phyloP scores from a whole-genome alignment of 2,113 vertebrate species.

The Ramphastos sulfuratus region DNA sequence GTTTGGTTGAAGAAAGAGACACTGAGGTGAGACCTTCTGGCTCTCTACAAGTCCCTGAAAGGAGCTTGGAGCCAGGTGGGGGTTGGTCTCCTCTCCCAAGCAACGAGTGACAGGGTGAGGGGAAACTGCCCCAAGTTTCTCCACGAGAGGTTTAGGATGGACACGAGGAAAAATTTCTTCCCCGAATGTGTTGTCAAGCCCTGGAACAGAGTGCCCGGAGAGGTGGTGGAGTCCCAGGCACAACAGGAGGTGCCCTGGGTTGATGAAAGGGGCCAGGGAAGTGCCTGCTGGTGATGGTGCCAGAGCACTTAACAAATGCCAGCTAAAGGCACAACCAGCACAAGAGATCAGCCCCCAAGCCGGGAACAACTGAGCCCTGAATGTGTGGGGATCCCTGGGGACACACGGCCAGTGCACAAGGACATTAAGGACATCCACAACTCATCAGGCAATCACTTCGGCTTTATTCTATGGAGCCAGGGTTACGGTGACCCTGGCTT shows the following conservation, averaged over 20 bases:
- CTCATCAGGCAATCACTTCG: too few relatives aligned
- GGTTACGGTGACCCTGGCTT: too few relatives aligned
- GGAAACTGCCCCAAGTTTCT: background rate
- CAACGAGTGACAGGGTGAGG: background rate
- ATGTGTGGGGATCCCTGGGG: background rate
- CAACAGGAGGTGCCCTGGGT: background rate
- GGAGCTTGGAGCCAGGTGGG: too few relatives aligned
- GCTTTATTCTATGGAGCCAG: too few relatives aligned
- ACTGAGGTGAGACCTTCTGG: too few relatives aligned
- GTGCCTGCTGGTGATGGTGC: background rate
- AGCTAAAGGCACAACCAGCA: background rate
- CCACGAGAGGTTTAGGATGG: background rate
- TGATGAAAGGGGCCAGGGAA: background rate
- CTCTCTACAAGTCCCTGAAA: too few relatives aligned
- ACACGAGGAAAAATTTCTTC: background rate
- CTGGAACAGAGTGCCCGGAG: background rate
- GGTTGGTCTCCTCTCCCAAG: background rate
- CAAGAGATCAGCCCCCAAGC: background rate
- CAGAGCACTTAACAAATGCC: background rate
- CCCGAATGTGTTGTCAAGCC: background rate
- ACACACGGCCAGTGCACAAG: too few relatives aligned
- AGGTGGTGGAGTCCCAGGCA: background rate
- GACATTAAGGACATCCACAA: too few relatives aligned
- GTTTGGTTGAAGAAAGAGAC: background rate
- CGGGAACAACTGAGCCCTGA: background rate